Conservation (phyloP, 1,140 invertebrate species). For the Drosophila lacteicornis region DNA sequence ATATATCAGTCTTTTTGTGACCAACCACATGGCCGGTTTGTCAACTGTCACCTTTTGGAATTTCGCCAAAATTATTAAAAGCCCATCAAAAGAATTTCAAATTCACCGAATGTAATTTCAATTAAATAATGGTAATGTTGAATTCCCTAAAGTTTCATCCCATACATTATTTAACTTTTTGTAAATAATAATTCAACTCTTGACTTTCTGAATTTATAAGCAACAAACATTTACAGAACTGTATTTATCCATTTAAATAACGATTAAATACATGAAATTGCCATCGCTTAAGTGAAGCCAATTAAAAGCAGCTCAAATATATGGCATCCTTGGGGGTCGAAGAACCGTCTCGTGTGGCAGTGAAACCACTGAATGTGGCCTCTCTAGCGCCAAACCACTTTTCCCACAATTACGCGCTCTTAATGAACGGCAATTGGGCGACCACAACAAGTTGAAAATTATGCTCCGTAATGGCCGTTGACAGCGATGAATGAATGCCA, state of each 20-base stretch:
- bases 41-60: neutral
- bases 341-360: neutral
- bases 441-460: slow-evolving; percentile 82
- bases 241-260: neutral
- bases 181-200: neutral
- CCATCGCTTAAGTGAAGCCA: neutral
- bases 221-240: neutral
- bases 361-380: slow-evolving; percentile 19
- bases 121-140: no score
- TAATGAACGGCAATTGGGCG: slow-evolving; percentile 74
- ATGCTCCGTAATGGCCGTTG: slow-evolving; percentile 59
- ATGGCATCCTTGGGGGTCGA: slow-evolving; percentile 1
- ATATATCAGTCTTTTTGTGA: neutral
- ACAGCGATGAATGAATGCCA: slow-evolving; percentile 36
- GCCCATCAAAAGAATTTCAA: neutral
- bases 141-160: neutral
- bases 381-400: slow-evolving; percentile 62
- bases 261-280: slow-evolving; percentile 9
- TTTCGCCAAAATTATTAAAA: neutral
- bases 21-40: neutral
- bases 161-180: neutral
- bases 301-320: slow-evolving; percentile 16
- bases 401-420: slow-evolving; percentile 75
- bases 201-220: neutral
- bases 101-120: neutral